These are phyloP conservation scores for Trichogramma evanescens DNA, from an alignment of 2,888 invertebrate species.

Conservation along the genomic window DNA sequence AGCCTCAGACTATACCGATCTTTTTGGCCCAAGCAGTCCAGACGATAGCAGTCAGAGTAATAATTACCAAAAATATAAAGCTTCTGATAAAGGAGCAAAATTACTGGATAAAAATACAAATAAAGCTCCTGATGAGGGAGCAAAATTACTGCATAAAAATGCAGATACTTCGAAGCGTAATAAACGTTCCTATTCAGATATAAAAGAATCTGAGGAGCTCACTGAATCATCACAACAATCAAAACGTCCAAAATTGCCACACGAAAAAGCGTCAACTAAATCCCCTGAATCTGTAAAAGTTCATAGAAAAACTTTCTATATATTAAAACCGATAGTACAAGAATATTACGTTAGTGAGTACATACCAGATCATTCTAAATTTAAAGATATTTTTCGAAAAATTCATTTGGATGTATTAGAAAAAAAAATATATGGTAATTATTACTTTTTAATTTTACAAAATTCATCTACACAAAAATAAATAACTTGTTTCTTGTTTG, in stretches of 20 bases:
- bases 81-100: no score
- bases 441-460: neutral
- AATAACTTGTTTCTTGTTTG: neutral
- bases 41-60: no score
- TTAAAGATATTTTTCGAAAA: constrained; percentile 33
- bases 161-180: neutral
- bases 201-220: constrained; percentile 3
- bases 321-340: constrained; percentile 36
- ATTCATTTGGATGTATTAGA: constrained; percentile 32
- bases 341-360: constrained; percentile 33
- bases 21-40: constrained; percentile 3
- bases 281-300: constrained; percentile 15
- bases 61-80: no score
- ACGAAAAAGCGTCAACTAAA: neutral
- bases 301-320: constrained; percentile 23
- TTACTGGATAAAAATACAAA: no score
- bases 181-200: constrained; percentile 10
- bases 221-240: constrained; percentile 18
- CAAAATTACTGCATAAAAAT: no score
- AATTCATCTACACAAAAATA: neutral
- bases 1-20: constrained; percentile 6
- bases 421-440: constrained; percentile 33
- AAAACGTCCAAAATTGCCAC: constrained; percentile 26
- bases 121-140: no score
- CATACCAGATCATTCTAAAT: constrained; percentile 36